Base-by-base conservation (phyloP, 2,797 vertebrate genomes). In the Spheniscus humboldti region DNA sequence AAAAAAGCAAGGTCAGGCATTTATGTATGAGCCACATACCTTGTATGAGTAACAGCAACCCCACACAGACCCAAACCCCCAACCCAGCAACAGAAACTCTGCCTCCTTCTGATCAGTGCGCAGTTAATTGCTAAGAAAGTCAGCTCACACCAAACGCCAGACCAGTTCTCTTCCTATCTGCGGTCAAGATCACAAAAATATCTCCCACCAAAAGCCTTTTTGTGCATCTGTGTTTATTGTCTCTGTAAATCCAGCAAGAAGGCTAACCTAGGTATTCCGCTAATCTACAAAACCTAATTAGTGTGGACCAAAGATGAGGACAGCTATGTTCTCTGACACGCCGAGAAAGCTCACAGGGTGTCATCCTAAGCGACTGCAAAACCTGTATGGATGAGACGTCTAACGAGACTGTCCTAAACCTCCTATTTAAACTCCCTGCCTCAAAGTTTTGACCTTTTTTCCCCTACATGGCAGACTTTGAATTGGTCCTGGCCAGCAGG, bases 1-100 rank as follows among this genome's bases (percentile, higher is more conserved):
- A 24, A 23, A 25, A 45, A 30, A 27, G 11, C 90, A 94, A 93
- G 96, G 88, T 94, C 94, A 82, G 67, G 31, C n/a, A 87, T 14
- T 88, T 86, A 53, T 0, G 3, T 69, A 66, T 31, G 30, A 94
- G 48, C 52, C 63, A 60, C 15, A 27, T 12, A 63, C 11, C n/a
- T 74, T 27, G 22, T 23, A 37, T 2, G 18, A 87, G 33, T n/a
- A 76, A 85, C 27, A 93, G 62, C n/a, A 86, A 69, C 23, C 23
- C 88, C 56, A 76, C 48, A 68, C 0, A 1, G 71, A 88, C 20
- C 14, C 60, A 90, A 87, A 60, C 7, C 45, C 28, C 45, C 57
- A 75, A 7, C 27, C 37, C 55, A 90, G 57, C 6, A 45, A 10
- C 48, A 90, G 30, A 83, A 86, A 39, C 39, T 43, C 52, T 43